These are phyloP conservation scores for Lypha dubia DNA, from an alignment of 2,888 invertebrate species.

Conservation along the genomic window DNA sequence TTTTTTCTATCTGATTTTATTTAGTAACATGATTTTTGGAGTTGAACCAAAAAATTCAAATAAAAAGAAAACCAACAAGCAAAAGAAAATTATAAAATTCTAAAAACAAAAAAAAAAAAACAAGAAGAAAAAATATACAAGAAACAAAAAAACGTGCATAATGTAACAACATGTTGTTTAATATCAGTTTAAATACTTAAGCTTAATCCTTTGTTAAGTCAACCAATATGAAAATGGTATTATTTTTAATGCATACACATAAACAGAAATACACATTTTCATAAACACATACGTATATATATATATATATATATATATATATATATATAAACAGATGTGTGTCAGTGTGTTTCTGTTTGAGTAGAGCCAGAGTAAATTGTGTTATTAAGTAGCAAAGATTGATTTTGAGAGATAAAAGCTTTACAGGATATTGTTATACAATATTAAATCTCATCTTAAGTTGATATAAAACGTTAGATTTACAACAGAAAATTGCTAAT, in stretches of 20 bases:
- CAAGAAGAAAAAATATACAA: not conserved
- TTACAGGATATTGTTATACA: constrained; percentile 26
- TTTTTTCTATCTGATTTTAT: constrained; percentile 24
- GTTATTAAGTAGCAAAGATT: constrained; percentile 45
- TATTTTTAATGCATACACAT: not conserved
- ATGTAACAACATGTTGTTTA: constrained; percentile 54
- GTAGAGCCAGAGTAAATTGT: not conserved
- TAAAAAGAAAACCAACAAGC: too few species aligned
- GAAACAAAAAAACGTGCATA: constrained; percentile 1
- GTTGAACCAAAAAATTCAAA: constrained; percentile 24
- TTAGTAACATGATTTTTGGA: constrained; percentile 31
- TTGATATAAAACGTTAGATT: not conserved
- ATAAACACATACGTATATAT: not conserved
- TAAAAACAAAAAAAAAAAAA: constrained; percentile 3
- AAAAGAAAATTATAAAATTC: constrained; percentile 18
- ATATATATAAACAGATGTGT: not conserved
- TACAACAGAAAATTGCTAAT: not conserved
- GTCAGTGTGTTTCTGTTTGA: constrained; percentile 1
- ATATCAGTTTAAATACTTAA: constrained; percentile 66
- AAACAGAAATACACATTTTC: too few species aligned
- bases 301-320: not conserved
- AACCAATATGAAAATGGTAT: constrained; percentile 55
- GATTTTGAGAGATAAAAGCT: constrained; percentile 40
- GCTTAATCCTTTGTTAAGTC: constrained; percentile 61
- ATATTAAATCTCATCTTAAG: not conserved